phyloP scores from a whole-genome alignment of 2,113 vertebrate species.

The Plecotus auritus region DNA sequence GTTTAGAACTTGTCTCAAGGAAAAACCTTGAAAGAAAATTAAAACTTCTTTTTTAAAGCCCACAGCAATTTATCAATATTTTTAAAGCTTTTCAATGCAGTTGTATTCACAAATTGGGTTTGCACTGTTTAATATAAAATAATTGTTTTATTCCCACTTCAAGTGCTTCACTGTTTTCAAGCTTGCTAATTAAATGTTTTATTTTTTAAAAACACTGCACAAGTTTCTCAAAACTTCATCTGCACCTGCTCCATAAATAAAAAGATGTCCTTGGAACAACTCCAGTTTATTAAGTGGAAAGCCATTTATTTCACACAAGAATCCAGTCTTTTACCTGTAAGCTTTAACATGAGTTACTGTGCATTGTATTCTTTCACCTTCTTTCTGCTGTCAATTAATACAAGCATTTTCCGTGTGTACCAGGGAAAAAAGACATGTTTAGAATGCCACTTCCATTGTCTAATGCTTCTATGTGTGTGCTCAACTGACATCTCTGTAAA shows the following conservation, averaged over 20 bases:
- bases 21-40: slow-evolving; percentile 87
- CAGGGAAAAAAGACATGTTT: not conserved
- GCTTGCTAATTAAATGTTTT: slow-evolving; percentile 87
- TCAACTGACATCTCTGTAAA: slow-evolving; percentile 46
- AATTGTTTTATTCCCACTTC: slow-evolving; percentile 85
- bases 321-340: slow-evolving; percentile 82
- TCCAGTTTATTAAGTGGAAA: slow-evolving; percentile 83
- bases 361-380: slow-evolving; percentile 73
- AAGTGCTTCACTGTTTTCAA: slow-evolving; percentile 81
- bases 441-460: slow-evolving; percentile 50
- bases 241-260: slow-evolving; percentile 84
- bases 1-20: slow-evolving; percentile 77
- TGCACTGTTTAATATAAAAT: slow-evolving; percentile 81
- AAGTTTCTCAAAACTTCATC: slow-evolving; percentile 86
- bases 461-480: not conserved
- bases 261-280: slow-evolving; percentile 87
- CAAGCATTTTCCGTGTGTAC: slow-evolving; percentile 52
- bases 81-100: slow-evolving; percentile 82
- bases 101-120: slow-evolving; percentile 79
- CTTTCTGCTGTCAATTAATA: slow-evolving; percentile 65
- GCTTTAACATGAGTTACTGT: slow-evolving; percentile 71
- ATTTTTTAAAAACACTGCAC: slow-evolving; percentile 67
- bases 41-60: slow-evolving; percentile 81
- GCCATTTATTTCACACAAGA: slow-evolving; percentile 76
- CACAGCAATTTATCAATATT: slow-evolving; percentile 80